These are phyloP conservation scores for Rhabdomys pumilio DNA, from an alignment of 2,797 vertebrate genomes.

Conservation along the genomic window DNA sequence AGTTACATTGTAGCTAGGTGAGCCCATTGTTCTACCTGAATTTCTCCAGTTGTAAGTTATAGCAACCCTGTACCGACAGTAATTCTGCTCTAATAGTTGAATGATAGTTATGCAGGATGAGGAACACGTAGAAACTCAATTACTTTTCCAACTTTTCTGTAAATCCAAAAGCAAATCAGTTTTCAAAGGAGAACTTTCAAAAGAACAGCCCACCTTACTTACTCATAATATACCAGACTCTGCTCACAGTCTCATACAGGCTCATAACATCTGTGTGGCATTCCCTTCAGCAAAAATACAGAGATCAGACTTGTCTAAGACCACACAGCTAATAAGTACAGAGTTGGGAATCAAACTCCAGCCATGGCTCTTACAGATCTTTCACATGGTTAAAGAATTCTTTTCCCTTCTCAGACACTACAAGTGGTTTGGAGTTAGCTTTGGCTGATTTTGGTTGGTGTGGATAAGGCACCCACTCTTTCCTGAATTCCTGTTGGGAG, in stretches of 20 bases:
- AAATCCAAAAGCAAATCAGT: slow-evolving; percentile 9
- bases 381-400: background rate
- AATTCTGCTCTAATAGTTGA: background rate
- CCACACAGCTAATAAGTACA: background rate
- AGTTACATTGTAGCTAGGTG: background rate
- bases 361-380: background rate
- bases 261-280: background rate
- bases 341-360: background rate
- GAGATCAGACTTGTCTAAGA: background rate
- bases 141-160: slow-evolving; percentile 39
- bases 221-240: background rate
- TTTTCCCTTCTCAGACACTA: background rate
- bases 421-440: background rate
- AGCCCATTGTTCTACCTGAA: background rate
- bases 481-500: slow-evolving; percentile 28
- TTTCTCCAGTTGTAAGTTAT: background rate
- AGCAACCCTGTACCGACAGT: background rate
- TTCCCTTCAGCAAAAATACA: background rate
- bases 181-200: background rate
- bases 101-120: background rate
- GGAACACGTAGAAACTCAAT: background rate
- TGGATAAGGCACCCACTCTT: slow-evolving; percentile 26
- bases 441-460: slow-evolving; percentile 22
- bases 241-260: background rate
- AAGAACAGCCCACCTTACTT: background rate